Conservation (phyloP, 2,888 invertebrate species). For the Pycnomerus fuliginosus region DNA sequence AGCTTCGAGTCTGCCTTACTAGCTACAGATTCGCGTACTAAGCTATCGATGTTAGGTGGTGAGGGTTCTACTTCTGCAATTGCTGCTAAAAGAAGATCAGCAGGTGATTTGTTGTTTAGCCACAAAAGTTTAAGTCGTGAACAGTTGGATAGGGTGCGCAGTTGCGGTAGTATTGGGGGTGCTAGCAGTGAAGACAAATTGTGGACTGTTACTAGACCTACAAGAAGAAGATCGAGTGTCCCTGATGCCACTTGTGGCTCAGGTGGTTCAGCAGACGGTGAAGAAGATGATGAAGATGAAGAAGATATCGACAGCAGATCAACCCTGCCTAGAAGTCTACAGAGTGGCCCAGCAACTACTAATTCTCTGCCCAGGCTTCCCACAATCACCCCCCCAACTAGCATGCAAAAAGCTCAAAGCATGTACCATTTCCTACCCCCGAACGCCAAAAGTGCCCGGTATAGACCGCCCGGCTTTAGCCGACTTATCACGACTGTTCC, state of each 20-base stretch:
- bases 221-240: conserved; percentile 58
- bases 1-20: conserved; percentile 89
- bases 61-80: conserved; percentile 65
- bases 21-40: conserved; percentile 83
- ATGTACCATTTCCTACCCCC: conserved; percentile 61
- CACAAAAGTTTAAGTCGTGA: conserved; percentile 77
- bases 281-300: conserved; percentile 56
- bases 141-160: conserved; percentile 70
- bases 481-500: conserved; percentile 59
- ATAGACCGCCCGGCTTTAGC: conserved; percentile 80
- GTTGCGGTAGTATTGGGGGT: conserved; percentile 83
- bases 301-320: conserved; percentile 53
- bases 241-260: conserved; percentile 57
- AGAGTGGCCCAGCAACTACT: conserved; percentile 61
- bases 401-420: conserved; percentile 65
- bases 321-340: conserved; percentile 65
- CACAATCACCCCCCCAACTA: conserved; percentile 54
- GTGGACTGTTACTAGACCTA: conserved; percentile 47
- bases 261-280: conserved; percentile 56
- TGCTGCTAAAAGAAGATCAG: conserved; percentile 77
- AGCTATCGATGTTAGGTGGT: conserved; percentile 65
- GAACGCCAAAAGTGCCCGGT: conserved; percentile 82
- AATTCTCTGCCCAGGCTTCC: conserved; percentile 79
- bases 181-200: conserved; percentile 58
- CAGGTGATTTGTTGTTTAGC: conserved; percentile 78